Evolutionary conservation across 2,888 invertebrate genomes (phyloP), one percentile per base, ranked within the genome.

Genomic region (Aphodius granarius): DNA sequence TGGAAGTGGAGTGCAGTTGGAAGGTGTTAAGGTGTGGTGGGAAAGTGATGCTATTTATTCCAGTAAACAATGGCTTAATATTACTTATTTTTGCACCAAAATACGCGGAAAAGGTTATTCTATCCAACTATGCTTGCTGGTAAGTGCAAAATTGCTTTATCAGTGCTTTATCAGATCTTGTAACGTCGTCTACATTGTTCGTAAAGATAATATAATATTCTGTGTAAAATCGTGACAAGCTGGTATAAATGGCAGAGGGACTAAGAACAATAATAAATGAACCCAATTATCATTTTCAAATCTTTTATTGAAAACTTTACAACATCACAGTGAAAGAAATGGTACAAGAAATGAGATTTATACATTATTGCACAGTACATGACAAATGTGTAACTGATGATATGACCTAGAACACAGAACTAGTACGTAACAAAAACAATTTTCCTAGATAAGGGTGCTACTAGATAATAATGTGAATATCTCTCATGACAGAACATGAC

Each of bases 281-380:
- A 21, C 20, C 64, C 13, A 6, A 0, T 43, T 66, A n/a, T 66
- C 13, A 15, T 73, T 73, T 73, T 66, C 66, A 73, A 43, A 43
- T 43, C 43, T 2, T 73, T 75, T 75, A 75, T 66, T 72, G 71
- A 75, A 66, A 75, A 62, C 72, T 73, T 71, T 73, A 71, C 73
- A 76, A 76, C 71, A 73, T 73, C 73, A 76, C 73, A 71, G 63
- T 73, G 73, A 76, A 76, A 76, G 43, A 73, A 71, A 62, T 73
- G 20, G 21, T 66, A 23, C 64, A 65, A 43, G 43, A 43, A 43
- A 43, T 43, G 43, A 43, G 43, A 71, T 76, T 76, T 76, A 74
- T 76, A 76, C 76, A 43, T 76, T 74, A 74, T 76, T 74, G 74
- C 76, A 76, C 76, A 19, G 72, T 75, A 75, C 72, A 17, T 73